Base-by-base conservation (phyloP, 2,888 invertebrate species). In the Limnephilus lunatus region DNA sequence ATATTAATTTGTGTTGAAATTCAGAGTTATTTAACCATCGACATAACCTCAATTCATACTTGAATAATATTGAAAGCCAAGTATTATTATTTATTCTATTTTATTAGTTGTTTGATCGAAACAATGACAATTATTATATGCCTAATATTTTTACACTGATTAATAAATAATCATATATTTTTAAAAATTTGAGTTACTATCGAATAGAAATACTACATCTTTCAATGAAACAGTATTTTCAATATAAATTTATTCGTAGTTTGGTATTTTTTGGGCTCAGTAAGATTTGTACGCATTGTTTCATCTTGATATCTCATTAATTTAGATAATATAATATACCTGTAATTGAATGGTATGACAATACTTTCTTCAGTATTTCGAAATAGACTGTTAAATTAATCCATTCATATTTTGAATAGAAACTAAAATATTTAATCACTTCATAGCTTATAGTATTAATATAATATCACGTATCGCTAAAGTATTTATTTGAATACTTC, bases 341-440 rank as follows among this genome's bases (percentile, higher is more conserved):
- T 81, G 39, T 32, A 89, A 81, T 89, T 81, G 31, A 89, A 85
- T 35, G 30, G 53, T 89, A 85, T 91, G 91, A 92, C 91, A 92
- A 91, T 92, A 92, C 68, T 89, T 80, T n/a, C 35, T 81, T 91
- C 91, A 91, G 92, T 92, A 92, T 92, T 92, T 89, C 85, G 53
- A 80, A 44, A 85, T 85, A 92, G 92, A 92, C 92, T 92, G 90
- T 91, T 91, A 82, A 91, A 48, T 30, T 68, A 80, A 89, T 81
- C 32, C 31, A 89, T 80, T 81, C 81, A 89, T 81, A 35, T 89
- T 80, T 80, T 32, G 25, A 81, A 82, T 89, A 89, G 19, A 80
- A 88, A 44, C 15, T 35, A 89, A 44, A 81, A 88, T 81, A 39
- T 89, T 35, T 80, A 89, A 68, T 80, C 89, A 68, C 89, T 87